These are phyloP conservation scores for Folsomia manolachei DNA, from an alignment of 2,888 invertebrate genomes.

Conservation along the genomic window DNA sequence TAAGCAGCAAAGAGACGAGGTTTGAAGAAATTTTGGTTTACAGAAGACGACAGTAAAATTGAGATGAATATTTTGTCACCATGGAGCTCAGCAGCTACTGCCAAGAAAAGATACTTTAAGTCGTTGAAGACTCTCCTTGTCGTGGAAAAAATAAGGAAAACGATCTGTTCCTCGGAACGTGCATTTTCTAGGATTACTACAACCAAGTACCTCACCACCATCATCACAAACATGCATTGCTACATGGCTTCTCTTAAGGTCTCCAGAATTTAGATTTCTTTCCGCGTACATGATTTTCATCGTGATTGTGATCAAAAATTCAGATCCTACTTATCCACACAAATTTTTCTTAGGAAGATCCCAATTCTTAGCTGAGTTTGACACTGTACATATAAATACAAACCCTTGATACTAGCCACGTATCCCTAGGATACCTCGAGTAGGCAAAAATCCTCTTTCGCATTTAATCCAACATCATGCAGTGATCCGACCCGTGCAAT, in stretches of 20 bases:
- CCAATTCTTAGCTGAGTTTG: background rate
- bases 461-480: background rate
- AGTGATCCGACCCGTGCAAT: background rate
- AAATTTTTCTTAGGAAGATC: slow-evolving; percentile 10
- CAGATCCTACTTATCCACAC: slow-evolving; percentile 19
- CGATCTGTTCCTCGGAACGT: slow-evolving; percentile 4
- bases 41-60: background rate
- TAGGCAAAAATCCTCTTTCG: background rate
- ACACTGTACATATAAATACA: no score
- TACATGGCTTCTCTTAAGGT: background rate
- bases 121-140: no score
- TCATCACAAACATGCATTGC: slow-evolving; percentile 9
- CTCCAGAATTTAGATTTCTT: slow-evolving; percentile 17
- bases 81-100: no score
- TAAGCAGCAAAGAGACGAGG: no score
- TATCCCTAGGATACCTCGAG: background rate
- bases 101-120: no score
- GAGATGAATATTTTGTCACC: background rate
- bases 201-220: background rate
- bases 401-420: no score
- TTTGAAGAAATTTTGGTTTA: background rate
- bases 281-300: slow-evolving; percentile 7
- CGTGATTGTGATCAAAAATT: slow-evolving; percentile 21
- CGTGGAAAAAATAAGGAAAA: background rate
- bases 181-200: slow-evolving; percentile 18